Evolutionary conservation across 2,113 vertebrate genomes (phyloP).

Genomic region (Ptilorrhoa leucosticta): DNA sequence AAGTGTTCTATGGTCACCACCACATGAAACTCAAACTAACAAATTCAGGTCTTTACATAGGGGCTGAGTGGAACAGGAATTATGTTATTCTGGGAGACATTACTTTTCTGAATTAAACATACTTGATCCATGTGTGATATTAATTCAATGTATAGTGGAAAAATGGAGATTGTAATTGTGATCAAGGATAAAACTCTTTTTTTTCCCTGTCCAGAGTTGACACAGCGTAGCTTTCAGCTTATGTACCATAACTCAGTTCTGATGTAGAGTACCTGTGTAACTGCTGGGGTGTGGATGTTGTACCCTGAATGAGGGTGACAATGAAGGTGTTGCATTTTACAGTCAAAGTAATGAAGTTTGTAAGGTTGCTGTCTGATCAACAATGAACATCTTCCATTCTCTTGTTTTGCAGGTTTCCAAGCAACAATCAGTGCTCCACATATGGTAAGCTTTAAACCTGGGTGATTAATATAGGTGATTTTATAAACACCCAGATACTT

Average conservation of each 20-base stretch:
- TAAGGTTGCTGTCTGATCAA: not conserved
- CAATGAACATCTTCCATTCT: not conserved
- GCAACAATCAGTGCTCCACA: slow-evolving; percentile 99
- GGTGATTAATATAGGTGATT: not conserved
- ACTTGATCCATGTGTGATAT: not conserved
- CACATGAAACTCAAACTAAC: not conserved
- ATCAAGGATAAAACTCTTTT: not conserved
- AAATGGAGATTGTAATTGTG: not conserved
- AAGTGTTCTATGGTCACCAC: not conserved
- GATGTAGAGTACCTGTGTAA: not conserved
- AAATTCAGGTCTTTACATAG: not conserved
- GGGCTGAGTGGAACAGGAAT: not conserved
- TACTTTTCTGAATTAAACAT: not conserved
- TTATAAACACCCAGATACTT: not conserved
- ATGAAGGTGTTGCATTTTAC: not conserved
- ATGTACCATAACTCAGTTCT: not conserved
- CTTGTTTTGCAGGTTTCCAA: slow-evolving; percentile 88
- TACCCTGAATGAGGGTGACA: not conserved
- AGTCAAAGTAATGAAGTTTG: not conserved
- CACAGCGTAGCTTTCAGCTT: not conserved
- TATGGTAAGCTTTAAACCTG: slow-evolving; percentile 83
- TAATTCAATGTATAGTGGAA: not conserved
- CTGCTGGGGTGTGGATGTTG: not conserved
- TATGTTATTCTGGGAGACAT: not conserved
- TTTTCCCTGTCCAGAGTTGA: not conserved